Evolutionary conservation across 2,113 vertebrate species (phyloP).

Genomic region (Syngnathoides biaculeatus): DNA sequence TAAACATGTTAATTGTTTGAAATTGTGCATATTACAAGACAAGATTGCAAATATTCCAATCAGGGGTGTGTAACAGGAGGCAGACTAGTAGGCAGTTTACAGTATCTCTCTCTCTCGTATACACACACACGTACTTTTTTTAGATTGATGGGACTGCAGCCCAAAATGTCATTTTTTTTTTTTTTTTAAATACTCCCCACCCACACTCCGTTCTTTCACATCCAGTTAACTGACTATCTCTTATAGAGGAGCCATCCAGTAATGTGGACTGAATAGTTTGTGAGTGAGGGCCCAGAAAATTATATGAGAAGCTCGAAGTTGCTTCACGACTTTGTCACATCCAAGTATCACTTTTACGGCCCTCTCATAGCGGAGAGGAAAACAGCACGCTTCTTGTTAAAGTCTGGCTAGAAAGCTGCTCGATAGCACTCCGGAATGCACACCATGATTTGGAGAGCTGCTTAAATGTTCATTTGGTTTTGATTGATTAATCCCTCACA

Average conservation of each 20-base stretch:
- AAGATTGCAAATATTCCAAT: conserved; percentile 36
- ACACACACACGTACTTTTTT: conserved; percentile 26
- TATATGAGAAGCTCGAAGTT: neutral
- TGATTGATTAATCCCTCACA: neutral
- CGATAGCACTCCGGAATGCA: neutral
- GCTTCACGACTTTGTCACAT: neutral
- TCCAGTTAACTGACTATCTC: too few relatives aligned
- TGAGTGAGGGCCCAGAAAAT: neutral
- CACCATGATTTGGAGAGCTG: neutral
- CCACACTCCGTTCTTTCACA: conserved; percentile 23
- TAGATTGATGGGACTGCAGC: conserved; percentile 35
- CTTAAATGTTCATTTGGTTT: neutral
- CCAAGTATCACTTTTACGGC: neutral
- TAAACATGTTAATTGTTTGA: too few relatives aligned
- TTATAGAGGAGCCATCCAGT: neutral
- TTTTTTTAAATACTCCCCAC: conserved; percentile 58
- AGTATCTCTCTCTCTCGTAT: too few relatives aligned
- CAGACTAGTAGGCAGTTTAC: conserved; percentile 40
- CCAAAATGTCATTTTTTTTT: conserved; percentile 67
- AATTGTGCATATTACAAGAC: too few relatives aligned
- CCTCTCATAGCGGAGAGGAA: neutral
- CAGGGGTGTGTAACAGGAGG: conserved; percentile 50
- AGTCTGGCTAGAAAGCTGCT: neutral
- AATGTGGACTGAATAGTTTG: neutral
- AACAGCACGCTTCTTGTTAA: neutral